These are phyloP conservation scores for Aphis gossypii DNA, from an alignment of 1,140 invertebrate genomes.

Conservation along the genomic window DNA sequence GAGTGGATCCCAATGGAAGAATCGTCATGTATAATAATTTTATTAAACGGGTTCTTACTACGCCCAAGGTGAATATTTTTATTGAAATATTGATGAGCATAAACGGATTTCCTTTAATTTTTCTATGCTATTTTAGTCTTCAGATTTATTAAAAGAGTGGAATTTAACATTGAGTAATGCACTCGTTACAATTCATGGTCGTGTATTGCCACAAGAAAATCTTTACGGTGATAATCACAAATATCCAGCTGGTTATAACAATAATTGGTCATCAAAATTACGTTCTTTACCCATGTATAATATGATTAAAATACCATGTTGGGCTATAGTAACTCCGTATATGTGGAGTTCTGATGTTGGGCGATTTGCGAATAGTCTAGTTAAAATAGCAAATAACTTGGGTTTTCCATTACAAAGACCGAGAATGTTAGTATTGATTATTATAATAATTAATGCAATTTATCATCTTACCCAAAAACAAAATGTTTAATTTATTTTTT, in stretches of 20 bases:
- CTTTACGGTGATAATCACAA: too few species aligned
- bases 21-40: conserved; percentile 68
- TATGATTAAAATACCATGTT: too few species aligned
- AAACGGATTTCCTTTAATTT: neutral
- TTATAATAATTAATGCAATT: neutral
- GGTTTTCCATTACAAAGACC: conserved; percentile 36
- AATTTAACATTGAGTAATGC: conserved; percentile 75
- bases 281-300: too few species aligned
- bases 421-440: conserved; percentile 40
- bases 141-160: conserved; percentile 69
- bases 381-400: neutral
- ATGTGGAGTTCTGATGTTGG: neutral
- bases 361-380: neutral
- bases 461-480: neutral
- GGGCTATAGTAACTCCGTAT: neutral
- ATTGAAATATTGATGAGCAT: neutral
- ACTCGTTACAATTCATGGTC: conserved; percentile 70
- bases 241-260: too few species aligned
- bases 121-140: conserved; percentile 62
- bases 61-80: conserved; percentile 63
- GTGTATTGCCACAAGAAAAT: conserved; percentile 68
- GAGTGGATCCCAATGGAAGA: conserved; percentile 69
- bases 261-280: too few species aligned
- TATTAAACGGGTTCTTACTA: conserved; percentile 60
- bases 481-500: neutral